Conservation (phyloP, 2,797 vertebrate genomes). For the Remorina albescens region DNA sequence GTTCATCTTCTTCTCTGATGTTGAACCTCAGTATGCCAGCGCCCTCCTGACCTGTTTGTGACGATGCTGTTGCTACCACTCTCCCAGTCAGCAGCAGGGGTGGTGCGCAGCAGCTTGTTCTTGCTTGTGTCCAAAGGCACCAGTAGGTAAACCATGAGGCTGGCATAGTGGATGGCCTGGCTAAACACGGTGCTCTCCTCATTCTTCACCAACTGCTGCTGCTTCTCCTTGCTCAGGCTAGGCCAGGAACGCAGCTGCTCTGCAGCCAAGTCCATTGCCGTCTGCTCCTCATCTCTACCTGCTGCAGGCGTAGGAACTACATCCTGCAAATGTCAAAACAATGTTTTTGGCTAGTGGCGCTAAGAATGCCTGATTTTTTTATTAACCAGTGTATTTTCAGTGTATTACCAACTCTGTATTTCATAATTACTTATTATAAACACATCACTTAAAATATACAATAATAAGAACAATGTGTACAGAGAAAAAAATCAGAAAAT, state of each 20-base stretch:
- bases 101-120: slow-evolving; percentile 92
- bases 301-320: slow-evolving; percentile 49
- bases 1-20: neutral
- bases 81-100: slow-evolving; percentile 94
- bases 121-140: slow-evolving; percentile 96
- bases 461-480: neutral
- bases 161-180: slow-evolving; percentile 98
- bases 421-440: neutral
- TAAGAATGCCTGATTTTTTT: neutral
- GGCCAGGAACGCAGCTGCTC: slow-evolving; percentile 94
- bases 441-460: neutral
- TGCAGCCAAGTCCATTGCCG: slow-evolving; percentile 97
- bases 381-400: neutral
- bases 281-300: slow-evolving; percentile 84
- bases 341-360: neutral
- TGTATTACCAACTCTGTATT: neutral
- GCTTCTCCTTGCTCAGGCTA: slow-evolving; percentile 89
- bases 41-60: slow-evolving; percentile 90
- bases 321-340: slow-evolving; percentile 75
- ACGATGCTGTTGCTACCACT: slow-evolving; percentile 99
- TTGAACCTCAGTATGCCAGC: neutral
- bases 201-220: slow-evolving; percentile 94
- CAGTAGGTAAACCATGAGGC: slow-evolving; percentile 97
- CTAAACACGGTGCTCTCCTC: slow-evolving; percentile 99
- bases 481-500: no score